Percentiles rank a stretch among this genome's conserved stretches.
phyloP scores from a whole-genome alignment of 2,888 invertebrate species.

The Phortica magna region DNA sequence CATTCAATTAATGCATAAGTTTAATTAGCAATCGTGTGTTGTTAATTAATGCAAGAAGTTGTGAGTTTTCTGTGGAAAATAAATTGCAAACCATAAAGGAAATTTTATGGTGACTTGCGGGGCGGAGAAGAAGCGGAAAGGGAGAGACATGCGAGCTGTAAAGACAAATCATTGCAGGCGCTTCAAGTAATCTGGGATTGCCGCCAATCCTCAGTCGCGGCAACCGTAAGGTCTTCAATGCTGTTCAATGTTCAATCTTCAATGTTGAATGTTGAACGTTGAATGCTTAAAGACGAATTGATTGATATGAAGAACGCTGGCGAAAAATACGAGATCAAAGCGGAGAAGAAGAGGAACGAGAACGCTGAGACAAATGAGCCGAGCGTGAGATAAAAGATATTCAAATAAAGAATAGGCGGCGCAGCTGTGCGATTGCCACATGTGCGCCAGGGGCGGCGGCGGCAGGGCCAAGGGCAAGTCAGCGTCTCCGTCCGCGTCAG shows the following conservation, averaged over 20 bases:
- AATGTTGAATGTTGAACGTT: not conserved
- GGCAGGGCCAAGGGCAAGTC: not conserved
- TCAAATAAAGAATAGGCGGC: not conserved
- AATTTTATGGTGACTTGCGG: no score
- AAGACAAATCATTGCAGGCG: not conserved
- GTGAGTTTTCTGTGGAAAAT: no score
- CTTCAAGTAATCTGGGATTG: slow-evolving; percentile 2
- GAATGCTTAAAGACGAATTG: not conserved
- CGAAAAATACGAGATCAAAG: not conserved
- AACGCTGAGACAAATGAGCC: slow-evolving; percentile 1
- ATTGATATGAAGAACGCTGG: not conserved
- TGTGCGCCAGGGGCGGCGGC: not conserved
- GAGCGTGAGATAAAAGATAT: not conserved
- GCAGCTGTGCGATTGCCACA: not conserved
- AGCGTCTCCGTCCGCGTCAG: no score
- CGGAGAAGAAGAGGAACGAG: not conserved
- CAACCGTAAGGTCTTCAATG: not conserved
- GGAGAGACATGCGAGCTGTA: not conserved
- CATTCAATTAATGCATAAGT: not conserved
- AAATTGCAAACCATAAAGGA: no score
- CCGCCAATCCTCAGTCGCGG: not conserved
- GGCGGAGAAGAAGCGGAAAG: no score
- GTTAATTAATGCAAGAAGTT: no score
- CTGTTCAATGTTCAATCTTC: not conserved
- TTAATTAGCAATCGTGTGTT: no score